These are phyloP conservation scores for Sphenodon punctatus DNA, from an alignment of 2,797 vertebrate genomes.

Conservation along the genomic window DNA sequence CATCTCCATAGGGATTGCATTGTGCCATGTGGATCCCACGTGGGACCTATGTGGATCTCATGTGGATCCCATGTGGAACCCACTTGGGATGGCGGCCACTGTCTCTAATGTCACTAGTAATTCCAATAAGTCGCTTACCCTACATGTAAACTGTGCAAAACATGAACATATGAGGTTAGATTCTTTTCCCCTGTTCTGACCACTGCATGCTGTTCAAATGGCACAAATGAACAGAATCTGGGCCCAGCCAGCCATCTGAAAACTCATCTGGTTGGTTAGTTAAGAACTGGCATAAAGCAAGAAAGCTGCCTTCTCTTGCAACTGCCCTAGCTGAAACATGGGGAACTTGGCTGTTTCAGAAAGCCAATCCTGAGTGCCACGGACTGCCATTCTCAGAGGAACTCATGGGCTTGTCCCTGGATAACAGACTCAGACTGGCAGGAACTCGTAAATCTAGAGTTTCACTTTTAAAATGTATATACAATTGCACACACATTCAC, in stretches of 20 bases:
- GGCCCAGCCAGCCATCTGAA: background rate
- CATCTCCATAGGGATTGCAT: too few species aligned
- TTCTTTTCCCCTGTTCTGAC: background rate
- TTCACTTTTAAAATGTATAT: background rate
- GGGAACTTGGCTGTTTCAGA: background rate
- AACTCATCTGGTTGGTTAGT: background rate
- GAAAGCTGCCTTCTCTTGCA: background rate
- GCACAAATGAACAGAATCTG: background rate
- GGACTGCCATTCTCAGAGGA: background rate
- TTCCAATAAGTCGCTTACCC: background rate
- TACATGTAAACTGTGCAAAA: background rate
- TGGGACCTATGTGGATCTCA: too few species aligned
- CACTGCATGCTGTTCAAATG: background rate
- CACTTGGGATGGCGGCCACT: too few species aligned
- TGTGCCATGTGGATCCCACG: too few species aligned
- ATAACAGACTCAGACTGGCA: background rate
- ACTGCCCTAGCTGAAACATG: background rate
- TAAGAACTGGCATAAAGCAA: background rate
- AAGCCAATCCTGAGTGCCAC: background rate
- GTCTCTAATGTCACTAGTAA: too few species aligned
- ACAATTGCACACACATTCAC: background rate
- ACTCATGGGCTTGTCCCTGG: background rate
- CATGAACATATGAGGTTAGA: rapidly evolving
- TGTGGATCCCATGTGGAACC: too few species aligned
- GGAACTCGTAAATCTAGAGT: background rate